phyloP scores from a whole-genome alignment of 2,797 vertebrate species.

The Artibeus jamaicensis region DNA sequence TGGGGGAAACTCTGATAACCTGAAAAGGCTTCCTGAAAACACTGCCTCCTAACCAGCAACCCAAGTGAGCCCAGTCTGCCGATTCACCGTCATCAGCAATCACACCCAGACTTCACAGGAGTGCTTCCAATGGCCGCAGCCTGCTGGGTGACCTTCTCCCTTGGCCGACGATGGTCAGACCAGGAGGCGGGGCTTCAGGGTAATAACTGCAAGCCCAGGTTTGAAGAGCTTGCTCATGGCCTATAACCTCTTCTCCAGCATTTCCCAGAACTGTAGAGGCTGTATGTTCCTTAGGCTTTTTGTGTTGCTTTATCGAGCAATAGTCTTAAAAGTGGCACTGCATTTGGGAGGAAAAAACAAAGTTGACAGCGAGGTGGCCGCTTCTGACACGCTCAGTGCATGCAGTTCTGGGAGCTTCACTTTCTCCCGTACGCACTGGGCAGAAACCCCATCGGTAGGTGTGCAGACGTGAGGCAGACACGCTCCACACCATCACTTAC shows the following conservation, averaged over 20 bases:
- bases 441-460: background rate
- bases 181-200: background rate
- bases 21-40: background rate
- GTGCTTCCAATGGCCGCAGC: background rate
- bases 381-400: background rate
- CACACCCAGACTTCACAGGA: background rate
- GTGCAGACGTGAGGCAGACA: background rate
- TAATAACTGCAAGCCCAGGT: background rate
- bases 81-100: background rate
- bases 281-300: background rate
- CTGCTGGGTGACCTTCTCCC: background rate
- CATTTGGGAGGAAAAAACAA: background rate
- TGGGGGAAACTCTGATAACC: background rate
- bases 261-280: background rate
- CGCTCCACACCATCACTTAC: background rate
- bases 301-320: background rate
- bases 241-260: background rate
- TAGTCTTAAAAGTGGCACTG: background rate
- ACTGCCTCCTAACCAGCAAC: background rate
- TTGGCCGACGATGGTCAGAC: background rate
- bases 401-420: background rate
- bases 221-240: background rate
- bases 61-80: background rate
- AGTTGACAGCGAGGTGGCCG: background rate
- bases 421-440: background rate